Evolutionary conservation across 2,113 vertebrate genomes (phyloP), one percentile per base, ranked within the genome.

Genomic region (Drymodes brunneopygia): DNA sequence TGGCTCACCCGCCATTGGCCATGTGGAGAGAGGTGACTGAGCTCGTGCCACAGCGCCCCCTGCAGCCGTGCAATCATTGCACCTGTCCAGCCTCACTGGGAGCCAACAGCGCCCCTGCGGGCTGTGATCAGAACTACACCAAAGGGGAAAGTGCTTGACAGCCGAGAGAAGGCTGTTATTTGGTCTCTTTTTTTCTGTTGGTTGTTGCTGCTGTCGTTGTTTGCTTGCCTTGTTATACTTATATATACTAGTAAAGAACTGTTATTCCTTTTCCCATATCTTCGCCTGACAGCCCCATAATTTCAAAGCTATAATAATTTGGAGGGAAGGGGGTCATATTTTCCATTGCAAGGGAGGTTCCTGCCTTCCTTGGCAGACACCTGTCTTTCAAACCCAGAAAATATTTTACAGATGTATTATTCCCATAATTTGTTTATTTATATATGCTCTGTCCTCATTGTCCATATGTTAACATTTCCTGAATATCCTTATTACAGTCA

Each of bases 361-460:
- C 33, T 4, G 15, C 31, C 48, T 54, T 80, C 25, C 48, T 54
- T 54, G 12, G 38, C 20, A 56, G 61, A 80, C 17, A 53, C 7
- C 14, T n/a, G 36, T 42, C 24, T 27, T 56, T 66, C 66, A 45
- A 56, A 56, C 27, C 27, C 47, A 27, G n/a, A n/a, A 38, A 38
- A 42, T 42, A 71, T 75, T 84, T 42, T 69, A 89, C 91, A 81
- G 92, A 65, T 91, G 19, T 54, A 81, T 81, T 94, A 92, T 94
- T 66, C 66, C 50, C 67, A 42, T 73, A 58, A 90, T 91, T 91
- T 70, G 40, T 71, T 66, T 87, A 88, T 95, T 64, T 77, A 35
- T 65, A 90, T 19, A 9, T 95, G 35, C 31, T 77, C 79, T 96
- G 93, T 83, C 64, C 81, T 94, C 81, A 93, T 65, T 90, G 71